Base-by-base conservation (phyloP, 2,797 vertebrate genomes). In the Uromys caudimaculatus region DNA sequence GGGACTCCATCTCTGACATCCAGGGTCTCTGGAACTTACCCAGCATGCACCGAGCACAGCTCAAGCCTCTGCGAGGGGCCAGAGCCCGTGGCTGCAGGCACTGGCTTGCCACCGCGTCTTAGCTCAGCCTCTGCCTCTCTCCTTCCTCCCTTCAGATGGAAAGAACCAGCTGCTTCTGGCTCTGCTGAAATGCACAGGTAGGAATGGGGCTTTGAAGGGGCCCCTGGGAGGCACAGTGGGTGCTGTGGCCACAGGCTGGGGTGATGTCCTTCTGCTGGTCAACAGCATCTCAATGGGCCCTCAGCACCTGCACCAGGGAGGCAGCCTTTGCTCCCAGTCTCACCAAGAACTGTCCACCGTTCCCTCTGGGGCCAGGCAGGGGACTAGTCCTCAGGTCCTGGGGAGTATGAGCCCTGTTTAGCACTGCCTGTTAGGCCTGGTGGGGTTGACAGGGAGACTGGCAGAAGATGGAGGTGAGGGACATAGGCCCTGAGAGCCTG, bases 161-260 rank as follows among this genome's bases (percentile, higher is more conserved):
- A 99, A 99, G 98, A 99, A 99, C 98, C 99, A 99, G 97, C 99
- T 99, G 60, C 99, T 99, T 91, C 98, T 99, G 98, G 99, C 99
- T 90, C 98, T 99, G 98, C 99, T 99, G 93, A 99, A 99, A 97
- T 99, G 99, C 98, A 99, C 99, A 99, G 99, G 99, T 99, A 98
- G 98, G 97, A 1, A 47, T 11, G 23, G 41, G 23, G 32, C 13
- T 47, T 41, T 12, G 38, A 60, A 32, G 16, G 35, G 24, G 27
- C 27, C 52, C 17, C 71, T 44, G 50, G 54, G 54, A 76, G 44
- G 12, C 32, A 1, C 32, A 27, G 32, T 38, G 38, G 77, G 38
- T 0, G 9, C 52, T 4, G 0, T 50, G 64, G 14, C n/a, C 0
- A 0, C 17, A 44, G 67, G 3, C 35, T 19, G 2, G 75, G 32